Base-by-base conservation (phyloP, 2,888 invertebrate species). In the Chymomyza procnemis region DNA sequence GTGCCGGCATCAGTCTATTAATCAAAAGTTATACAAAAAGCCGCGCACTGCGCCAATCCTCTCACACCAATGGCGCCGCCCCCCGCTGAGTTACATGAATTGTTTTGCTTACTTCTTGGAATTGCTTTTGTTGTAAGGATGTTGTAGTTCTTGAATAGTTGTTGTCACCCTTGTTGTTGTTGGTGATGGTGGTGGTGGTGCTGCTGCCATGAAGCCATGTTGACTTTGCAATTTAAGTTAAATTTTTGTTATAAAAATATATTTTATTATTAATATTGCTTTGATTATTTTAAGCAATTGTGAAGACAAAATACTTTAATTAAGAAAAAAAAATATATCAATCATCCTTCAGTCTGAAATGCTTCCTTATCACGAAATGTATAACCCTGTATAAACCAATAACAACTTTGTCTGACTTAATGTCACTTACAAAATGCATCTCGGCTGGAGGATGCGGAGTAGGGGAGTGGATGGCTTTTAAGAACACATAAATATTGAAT, bases 1-100 rank as follows among this genome's bases (percentile, higher is more conserved):
- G 50, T 18, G 2, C 50, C 18, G 50, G 14, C 19, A 18, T 69
- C 66, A 71, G 77, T 80, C 82, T 80, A 82, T 80, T 80, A 80
- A 82, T 82, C 82, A 80, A 80, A 80, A 82, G 82, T 80, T 80
- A 74, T 80, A 79, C 74, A 80, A 78, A 81, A 82, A 12, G 34
- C 34, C 34, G 34, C 34, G 34, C 12, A 26, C 26, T 26, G 26
- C 26, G 6, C 26, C 26, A 26, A 26, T 26, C 26, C 26, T 8
- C 26, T 26, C 26, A 26, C 26, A 26, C 26, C 26, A 26, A 26
- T n/a, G n/a, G n/a, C 6, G 30, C 30, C 1, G 6, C 34, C 12
- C 34, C 34, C 34, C 6, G 34, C 34, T 41, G 34, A 41, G 34
- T 41, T 41, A 41, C 34, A 41, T 41, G 34, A 41, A 41, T 41